Base-by-base conservation (phyloP, 2,888 invertebrate genomes). In the Mythimna pallens region DNA sequence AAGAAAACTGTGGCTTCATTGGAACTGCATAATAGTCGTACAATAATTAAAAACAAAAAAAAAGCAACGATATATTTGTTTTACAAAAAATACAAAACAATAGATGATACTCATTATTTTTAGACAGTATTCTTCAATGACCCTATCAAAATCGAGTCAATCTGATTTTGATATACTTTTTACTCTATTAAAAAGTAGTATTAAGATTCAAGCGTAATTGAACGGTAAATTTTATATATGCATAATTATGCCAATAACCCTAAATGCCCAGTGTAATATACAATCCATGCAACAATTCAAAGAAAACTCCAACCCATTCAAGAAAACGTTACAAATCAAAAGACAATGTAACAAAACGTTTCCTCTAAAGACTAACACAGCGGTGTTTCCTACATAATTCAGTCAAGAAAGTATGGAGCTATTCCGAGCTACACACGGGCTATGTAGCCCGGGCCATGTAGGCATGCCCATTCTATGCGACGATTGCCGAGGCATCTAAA, bases 401-500 rank as follows among this genome's bases (percentile, higher is more conserved):
- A 73, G 66, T 52, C 63, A 81, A 73, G 86, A 79, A 78, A 80
- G 79, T 75, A 76, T 65, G 50, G 67, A 70, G 54, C 61, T 43
- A 67, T 62, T 59, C 34, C 30, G 9, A 55, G 70, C 36, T 59
- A 65, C 12, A 80, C 54, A 40, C n/a, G 17, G 7, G 54, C 52
- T 78, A 87, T 83, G 79, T 81, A 65, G 79, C 73, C 59, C 77
- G 74, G 50, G 50, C 50, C 50, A 52, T 52, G 50, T 50, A 20
- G 50, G 70, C 73, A 80, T 75, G 81, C 61, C 66, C 78, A 78
- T 81, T 80, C 81, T 78, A 65, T 80, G 76, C 76, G 72, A 83
- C 89, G 73, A 87, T 89, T 89, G 80, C 73, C 58, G 22, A 67
- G 82, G 86, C 75, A 87, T 89, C 80, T 83, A 78, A 88, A 87